A percentile compares a stretch with the other conserved stretches of the same genome.
These are phyloP conservation scores for Trachops cirrhosus DNA, from an alignment of 2,797 vertebrate genomes.

Conservation along the genomic window DNA sequence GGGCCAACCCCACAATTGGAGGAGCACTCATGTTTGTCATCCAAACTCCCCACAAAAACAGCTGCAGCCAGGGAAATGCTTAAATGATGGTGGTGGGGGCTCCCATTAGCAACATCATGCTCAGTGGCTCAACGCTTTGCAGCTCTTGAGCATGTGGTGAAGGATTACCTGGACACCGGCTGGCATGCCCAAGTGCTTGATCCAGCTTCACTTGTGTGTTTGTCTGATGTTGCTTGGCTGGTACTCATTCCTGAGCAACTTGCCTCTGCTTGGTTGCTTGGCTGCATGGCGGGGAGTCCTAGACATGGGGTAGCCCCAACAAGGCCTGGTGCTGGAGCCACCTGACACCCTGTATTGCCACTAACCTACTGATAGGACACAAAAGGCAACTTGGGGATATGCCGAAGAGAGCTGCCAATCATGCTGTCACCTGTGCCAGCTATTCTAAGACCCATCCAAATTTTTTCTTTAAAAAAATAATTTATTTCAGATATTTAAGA, in stretches of 20 bases:
- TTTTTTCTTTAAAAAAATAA: constrained; percentile 34
- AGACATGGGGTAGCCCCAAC: neutral
- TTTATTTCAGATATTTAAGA: constrained; percentile 6
- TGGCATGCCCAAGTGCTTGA: constrained; percentile 85
- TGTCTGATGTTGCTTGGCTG: constrained; percentile 94
- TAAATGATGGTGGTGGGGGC: neutral
- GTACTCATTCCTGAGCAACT: constrained; percentile 92
- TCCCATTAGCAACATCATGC: accelerated
- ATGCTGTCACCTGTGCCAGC: accelerated
- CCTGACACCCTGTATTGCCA: constrained; percentile 32
- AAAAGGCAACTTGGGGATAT: neutral
- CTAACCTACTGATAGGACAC: neutral
- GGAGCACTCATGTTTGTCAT: neutral
- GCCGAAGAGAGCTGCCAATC: accelerated
- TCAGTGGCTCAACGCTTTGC: constrained; percentile 91
- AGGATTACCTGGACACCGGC: constrained; percentile 91
- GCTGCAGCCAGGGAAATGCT: neutral
- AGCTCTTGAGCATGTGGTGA: constrained; percentile 92
- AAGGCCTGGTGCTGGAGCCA: constrained; percentile 42
- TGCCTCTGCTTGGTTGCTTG: constrained; percentile 88
- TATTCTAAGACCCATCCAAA: neutral
- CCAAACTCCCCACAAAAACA: neutral
- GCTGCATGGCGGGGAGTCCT: constrained; percentile 83
- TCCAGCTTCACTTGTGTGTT: constrained; percentile 95
- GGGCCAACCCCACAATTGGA: neutral